Conservation (phyloP, 1,140 invertebrate genomes). For the Wiebesia pumilae region DNA sequence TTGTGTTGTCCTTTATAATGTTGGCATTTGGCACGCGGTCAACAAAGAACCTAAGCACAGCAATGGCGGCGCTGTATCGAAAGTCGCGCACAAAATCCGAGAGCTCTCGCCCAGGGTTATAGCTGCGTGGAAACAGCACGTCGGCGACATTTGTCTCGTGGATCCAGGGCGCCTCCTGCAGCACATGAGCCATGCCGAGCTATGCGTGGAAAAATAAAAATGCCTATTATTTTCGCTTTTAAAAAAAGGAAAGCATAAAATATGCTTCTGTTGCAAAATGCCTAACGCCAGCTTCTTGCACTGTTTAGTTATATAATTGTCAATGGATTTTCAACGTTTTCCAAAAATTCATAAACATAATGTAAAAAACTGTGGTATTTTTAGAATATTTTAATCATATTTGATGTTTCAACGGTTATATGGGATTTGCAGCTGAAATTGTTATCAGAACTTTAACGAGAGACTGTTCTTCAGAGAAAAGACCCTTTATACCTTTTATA, state of each 20-base stretch:
- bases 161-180: slow-evolving; percentile 80
- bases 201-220: slow-evolving; percentile 51
- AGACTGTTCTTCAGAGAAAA: too few species aligned
- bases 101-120: slow-evolving; percentile 76
- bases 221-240: background rate
- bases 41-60: slow-evolving; percentile 77
- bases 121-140: slow-evolving; percentile 81
- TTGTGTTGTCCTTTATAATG: background rate
- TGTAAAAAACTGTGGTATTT: too few species aligned
- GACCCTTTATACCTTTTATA: too few species aligned
- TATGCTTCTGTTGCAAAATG: too few species aligned
- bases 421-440: too few species aligned
- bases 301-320: too few species aligned
- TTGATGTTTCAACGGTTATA: too few species aligned
- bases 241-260: background rate
- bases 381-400: too few species aligned
- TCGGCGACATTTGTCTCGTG: slow-evolving; percentile 76
- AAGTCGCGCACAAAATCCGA: slow-evolving; percentile 80
- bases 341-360: too few species aligned
- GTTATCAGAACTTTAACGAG: too few species aligned
- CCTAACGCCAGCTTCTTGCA: too few species aligned
- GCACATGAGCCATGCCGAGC: slow-evolving; percentile 78
- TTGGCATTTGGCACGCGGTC: slow-evolving; percentile 53
- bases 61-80: slow-evolving; percentile 78
- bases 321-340: too few species aligned